Percentiles rank a stretch among this genome's conserved stretches.
Conservation (phyloP, 2,113 vertebrate genomes). For the Atherinomorus stipes region DNA sequence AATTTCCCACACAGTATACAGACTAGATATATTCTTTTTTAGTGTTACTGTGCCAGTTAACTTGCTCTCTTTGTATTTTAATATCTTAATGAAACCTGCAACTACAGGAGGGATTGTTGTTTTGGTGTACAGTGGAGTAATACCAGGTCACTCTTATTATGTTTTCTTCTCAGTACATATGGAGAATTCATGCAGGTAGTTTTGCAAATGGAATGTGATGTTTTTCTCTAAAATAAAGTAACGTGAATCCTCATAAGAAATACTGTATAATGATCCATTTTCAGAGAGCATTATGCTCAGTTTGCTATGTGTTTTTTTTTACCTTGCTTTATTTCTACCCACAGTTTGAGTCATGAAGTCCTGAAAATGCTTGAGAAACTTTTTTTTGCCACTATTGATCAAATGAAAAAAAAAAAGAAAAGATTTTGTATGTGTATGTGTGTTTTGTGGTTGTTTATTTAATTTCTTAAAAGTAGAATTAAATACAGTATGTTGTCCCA, state of each 20-base stretch:
- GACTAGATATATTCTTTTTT: neutral
- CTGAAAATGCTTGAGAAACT: neutral
- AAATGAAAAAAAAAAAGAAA: too few species aligned
- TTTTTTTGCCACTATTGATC: too few species aligned
- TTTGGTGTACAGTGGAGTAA: neutral
- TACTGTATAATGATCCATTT: slow-evolving; percentile 59
- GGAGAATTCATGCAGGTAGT: slow-evolving; percentile 30
- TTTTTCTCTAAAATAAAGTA: slow-evolving; percentile 51
- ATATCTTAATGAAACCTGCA: neutral
- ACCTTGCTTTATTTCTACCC: neutral
- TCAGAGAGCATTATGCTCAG: slow-evolving; percentile 39
- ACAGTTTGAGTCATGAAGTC: slow-evolving; percentile 20
- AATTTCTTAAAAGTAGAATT: too few species aligned
- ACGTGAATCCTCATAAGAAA: slow-evolving; percentile 45
- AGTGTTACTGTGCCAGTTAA: slow-evolving; percentile 7
- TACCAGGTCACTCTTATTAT: slow-evolving; percentile 48
- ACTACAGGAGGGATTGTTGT: slow-evolving; percentile 1
- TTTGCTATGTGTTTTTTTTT: slow-evolving; percentile 33
- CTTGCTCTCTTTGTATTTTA: slow-evolving; percentile 2
- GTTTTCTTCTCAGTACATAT: slow-evolving; percentile 36
- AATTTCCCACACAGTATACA: neutral
- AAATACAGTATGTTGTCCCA: too few species aligned
- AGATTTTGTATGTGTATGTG: too few species aligned
- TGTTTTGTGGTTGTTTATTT: too few species aligned
- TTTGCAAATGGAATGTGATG: slow-evolving; percentile 41